A percentile compares a stretch with the other conserved stretches of the same genome.
Conservation (phyloP, 1,140 invertebrate genomes). For the Vanessa atalanta region DNA sequence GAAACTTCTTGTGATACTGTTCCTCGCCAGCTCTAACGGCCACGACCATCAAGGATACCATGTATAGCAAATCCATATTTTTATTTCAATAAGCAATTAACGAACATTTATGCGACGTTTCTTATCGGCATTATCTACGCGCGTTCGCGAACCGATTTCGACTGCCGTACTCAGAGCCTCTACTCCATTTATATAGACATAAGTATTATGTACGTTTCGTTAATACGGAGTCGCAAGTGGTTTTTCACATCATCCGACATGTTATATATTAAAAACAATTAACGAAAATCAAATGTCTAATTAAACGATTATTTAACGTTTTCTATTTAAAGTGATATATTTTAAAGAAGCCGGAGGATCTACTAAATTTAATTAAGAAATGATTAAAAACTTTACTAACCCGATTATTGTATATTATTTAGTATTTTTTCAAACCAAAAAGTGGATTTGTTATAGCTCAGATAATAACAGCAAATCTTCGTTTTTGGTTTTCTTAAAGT, state of each 20-base stretch:
- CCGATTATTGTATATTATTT: no score
- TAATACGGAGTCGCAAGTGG: not conserved
- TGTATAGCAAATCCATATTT: conserved; percentile 48
- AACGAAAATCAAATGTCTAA: no score
- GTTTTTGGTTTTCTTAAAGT: no score
- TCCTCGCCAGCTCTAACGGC: conserved; percentile 35
- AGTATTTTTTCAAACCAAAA: no score
- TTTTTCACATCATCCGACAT: not conserved
- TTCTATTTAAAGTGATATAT: no score
- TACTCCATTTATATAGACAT: conserved; percentile 71
- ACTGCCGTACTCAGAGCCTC: conserved; percentile 63
- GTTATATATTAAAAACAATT: not conserved
- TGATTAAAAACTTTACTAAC: no score
- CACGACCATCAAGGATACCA: conserved; percentile 45
- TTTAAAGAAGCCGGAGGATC: no score
- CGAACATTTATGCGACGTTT: conserved; percentile 20
- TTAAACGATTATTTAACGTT: no score
- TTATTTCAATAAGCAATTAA: conserved; percentile 30
- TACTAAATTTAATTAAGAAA: no score
- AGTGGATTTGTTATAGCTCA: no score
- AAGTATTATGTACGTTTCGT: conserved; percentile 50
- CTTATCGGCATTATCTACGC: conserved; percentile 57
- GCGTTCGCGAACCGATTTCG: conserved; percentile 67
- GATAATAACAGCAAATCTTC: no score
- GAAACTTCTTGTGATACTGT: conserved; percentile 16